Percentiles rank a stretch among this genome's conserved stretches.
phyloP scores from a whole-genome alignment of 2,888 invertebrate species.

The Eucera pruinosa region DNA sequence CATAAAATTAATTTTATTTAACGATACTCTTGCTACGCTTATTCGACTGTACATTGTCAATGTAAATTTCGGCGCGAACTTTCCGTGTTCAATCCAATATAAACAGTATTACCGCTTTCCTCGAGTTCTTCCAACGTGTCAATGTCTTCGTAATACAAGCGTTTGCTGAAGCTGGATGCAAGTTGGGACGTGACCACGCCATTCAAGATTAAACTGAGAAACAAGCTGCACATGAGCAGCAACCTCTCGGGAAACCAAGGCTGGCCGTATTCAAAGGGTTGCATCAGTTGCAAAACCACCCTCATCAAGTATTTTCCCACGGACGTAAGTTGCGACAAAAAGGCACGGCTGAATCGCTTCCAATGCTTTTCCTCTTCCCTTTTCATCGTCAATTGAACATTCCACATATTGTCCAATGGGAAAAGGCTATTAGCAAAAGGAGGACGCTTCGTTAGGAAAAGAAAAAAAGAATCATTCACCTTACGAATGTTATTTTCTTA shows the following conservation, averaged over 20 bases:
- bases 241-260: slow-evolving; percentile 47
- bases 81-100: too few relatives aligned
- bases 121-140: slow-evolving; percentile 58
- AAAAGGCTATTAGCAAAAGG: not conserved
- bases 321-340: not conserved
- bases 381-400: not conserved
- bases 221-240: slow-evolving; percentile 54
- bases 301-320: slow-evolving; percentile 26
- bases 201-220: slow-evolving; percentile 59
- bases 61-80: not conserved
- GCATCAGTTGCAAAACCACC: slow-evolving; percentile 46
- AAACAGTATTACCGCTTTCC: slow-evolving; percentile 61
- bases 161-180: slow-evolving; percentile 60
- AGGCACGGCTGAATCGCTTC: not conserved
- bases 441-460: not conserved
- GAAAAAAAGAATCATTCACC: too few relatives aligned
- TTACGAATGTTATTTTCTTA: too few relatives aligned
- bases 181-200: slow-evolving; percentile 63
- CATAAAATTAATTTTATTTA: not conserved
- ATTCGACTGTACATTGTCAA: too few relatives aligned
- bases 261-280: slow-evolving; percentile 23
- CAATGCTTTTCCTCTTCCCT: too few relatives aligned
- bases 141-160: slow-evolving; percentile 52
- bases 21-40: too few relatives aligned
- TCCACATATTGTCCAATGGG: not conserved